Evolutionary conservation across 1,140 invertebrate genomes (phyloP).

Genomic region (Tetragnatha versicolor): DNA sequence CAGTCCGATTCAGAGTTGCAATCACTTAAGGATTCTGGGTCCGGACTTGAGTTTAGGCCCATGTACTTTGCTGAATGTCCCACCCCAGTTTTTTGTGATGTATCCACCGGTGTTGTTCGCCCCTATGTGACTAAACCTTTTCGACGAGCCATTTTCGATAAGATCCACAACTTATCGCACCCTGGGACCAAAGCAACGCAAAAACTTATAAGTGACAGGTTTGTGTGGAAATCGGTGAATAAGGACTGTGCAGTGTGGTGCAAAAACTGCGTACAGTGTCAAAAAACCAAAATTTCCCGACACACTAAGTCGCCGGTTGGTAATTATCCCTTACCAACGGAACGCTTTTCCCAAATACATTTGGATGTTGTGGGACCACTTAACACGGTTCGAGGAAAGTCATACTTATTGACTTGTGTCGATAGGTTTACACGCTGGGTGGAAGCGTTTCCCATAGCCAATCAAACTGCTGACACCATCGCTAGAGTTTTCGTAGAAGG

Average conservation of each 20-base stretch:
- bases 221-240: constrained; percentile 35
- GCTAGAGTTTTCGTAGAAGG: constrained; percentile 59
- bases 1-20: no score
- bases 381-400: constrained; percentile 59
- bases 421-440: constrained; percentile 24
- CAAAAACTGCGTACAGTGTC: constrained; percentile 30
- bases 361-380: constrained; percentile 67
- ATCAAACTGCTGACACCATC: constrained; percentile 62
- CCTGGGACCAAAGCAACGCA: constrained; percentile 30
- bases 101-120: neutral
- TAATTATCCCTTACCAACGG: neutral
- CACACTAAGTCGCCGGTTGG: constrained; percentile 47
- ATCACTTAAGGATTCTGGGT: no score
- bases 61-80: neutral
- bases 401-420: constrained; percentile 64
- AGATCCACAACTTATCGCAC: neutral
- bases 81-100: neutral
- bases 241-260: constrained; percentile 1
- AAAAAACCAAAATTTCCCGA: constrained; percentile 38
- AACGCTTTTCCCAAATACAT: constrained; percentile 64
- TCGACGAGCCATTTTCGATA: neutral
- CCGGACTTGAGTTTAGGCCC: no score
- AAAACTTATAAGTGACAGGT: constrained; percentile 6
- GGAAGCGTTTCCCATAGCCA: constrained; percentile 59
- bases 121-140: neutral